These are phyloP conservation scores for Taenaris catops DNA, from an alignment of 2,888 invertebrate species.

Conservation along the genomic window DNA sequence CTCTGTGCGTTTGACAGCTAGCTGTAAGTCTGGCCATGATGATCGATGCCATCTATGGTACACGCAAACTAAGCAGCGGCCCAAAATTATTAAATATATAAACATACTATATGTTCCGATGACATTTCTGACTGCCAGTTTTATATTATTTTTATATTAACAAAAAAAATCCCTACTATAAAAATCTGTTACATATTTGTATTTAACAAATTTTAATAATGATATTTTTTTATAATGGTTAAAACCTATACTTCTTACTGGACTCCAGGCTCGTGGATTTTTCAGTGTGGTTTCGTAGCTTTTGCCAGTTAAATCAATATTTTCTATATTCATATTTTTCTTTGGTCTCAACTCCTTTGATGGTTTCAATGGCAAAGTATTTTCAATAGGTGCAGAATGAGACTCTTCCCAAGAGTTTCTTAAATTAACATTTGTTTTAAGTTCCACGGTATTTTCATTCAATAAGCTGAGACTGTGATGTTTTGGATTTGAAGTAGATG, in stretches of 20 bases:
- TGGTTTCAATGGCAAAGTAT: slow-evolving; percentile 81
- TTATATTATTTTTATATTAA: too few relatives aligned
- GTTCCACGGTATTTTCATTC: slow-evolving; percentile 55
- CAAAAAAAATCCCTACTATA: too few relatives aligned
- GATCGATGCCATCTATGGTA: too few relatives aligned
- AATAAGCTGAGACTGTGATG: slow-evolving; percentile 83
- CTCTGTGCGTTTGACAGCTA: too few relatives aligned
- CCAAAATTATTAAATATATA: too few relatives aligned
- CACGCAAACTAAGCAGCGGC: too few relatives aligned
- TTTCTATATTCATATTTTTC: slow-evolving; percentile 52
- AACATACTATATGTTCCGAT: too few relatives aligned
- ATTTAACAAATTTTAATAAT: too few relatives aligned
- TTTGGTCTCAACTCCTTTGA: slow-evolving; percentile 50
- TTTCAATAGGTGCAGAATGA: slow-evolving; percentile 86
- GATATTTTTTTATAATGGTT: too few relatives aligned
- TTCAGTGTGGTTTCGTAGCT: slow-evolving; percentile 86
- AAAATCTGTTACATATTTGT: too few relatives aligned
- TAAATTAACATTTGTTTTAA: slow-evolving; percentile 74
- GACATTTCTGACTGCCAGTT: too few relatives aligned
- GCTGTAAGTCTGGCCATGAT: too few relatives aligned
- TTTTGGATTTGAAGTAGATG: slow-evolving; percentile 81
- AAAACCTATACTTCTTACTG: slow-evolving; percentile 92
- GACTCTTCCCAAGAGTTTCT: slow-evolving; percentile 85
- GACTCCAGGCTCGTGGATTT: slow-evolving; percentile 92
- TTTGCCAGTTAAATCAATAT: slow-evolving; percentile 81